phyloP scores from a whole-genome alignment of 2,113 vertebrate species.

The Cacatua alba region DNA sequence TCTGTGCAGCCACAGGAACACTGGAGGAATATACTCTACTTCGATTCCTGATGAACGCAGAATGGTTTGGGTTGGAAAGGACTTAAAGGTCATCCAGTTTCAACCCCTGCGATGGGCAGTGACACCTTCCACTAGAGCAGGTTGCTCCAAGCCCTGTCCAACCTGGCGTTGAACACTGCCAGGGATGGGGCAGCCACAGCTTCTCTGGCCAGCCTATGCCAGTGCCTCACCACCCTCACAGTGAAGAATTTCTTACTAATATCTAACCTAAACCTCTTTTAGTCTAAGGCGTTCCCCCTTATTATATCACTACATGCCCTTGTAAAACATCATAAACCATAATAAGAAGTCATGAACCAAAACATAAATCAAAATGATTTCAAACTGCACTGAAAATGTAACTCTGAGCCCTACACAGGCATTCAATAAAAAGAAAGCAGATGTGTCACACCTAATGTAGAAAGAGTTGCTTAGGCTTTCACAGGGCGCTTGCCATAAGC shows the following conservation, averaged over 20 bases:
- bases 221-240: neutral
- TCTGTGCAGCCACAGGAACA: too few species aligned
- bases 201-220: neutral
- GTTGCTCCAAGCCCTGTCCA: neutral
- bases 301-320: neutral
- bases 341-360: neutral
- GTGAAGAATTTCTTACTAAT: neutral
- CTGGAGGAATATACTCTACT: rapidly evolving
- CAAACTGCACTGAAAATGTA: neutral
- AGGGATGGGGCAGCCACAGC: neutral
- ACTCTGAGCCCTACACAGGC: neutral
- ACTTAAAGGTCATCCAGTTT: neutral
- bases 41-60: rapidly evolving
- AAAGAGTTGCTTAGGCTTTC: rapidly evolving
- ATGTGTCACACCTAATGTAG: rapidly evolving
- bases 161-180: neutral
- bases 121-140: neutral
- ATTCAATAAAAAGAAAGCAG: neutral
- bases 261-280: neutral
- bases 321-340: neutral
- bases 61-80: rapidly evolving
- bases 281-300: neutral
- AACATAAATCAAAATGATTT: neutral
- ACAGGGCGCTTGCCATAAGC: rapidly evolving
- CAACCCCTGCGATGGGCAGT: neutral